Evolutionary conservation across 2,797 vertebrate genomes (phyloP).

Genomic region (Cuculus canorus): DNA sequence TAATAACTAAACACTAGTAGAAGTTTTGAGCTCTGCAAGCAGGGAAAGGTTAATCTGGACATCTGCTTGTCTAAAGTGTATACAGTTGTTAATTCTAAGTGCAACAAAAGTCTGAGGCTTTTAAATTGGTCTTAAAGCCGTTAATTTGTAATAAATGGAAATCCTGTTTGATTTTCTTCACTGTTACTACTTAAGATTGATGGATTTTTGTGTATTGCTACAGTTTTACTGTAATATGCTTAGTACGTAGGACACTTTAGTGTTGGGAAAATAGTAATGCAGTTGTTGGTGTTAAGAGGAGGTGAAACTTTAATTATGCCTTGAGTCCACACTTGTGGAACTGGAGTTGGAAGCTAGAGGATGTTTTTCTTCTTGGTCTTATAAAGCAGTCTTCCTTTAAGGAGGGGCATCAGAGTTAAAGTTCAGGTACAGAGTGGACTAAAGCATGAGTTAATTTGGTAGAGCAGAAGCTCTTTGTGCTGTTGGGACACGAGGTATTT

Average conservation of each 20-base stretch:
- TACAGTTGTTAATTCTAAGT: neutral
- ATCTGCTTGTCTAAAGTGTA: neutral
- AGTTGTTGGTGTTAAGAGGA: neutral
- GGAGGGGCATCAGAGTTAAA: neutral
- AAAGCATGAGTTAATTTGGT: neutral
- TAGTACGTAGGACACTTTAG: neutral
- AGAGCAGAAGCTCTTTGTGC: neutral
- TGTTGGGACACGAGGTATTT: neutral
- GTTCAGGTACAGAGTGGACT: neutral
- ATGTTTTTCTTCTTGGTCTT: neutral
- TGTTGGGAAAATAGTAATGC: neutral
- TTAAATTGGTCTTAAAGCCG: neutral
- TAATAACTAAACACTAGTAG: neutral
- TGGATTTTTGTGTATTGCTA: neutral
- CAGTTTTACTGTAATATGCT: neutral
- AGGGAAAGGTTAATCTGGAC: neutral
- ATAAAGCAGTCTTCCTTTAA: neutral
- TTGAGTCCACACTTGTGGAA: neutral
- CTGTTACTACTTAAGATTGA: rapidly evolving
- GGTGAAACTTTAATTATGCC: neutral
- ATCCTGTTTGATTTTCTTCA: neutral
- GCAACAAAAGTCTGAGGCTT: neutral
- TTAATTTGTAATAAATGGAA: neutral
- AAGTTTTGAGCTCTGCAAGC: neutral
- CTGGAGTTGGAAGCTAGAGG: neutral